Conservation (phyloP, 2,113 vertebrate species). For the Rhabdornis inornatus region DNA sequence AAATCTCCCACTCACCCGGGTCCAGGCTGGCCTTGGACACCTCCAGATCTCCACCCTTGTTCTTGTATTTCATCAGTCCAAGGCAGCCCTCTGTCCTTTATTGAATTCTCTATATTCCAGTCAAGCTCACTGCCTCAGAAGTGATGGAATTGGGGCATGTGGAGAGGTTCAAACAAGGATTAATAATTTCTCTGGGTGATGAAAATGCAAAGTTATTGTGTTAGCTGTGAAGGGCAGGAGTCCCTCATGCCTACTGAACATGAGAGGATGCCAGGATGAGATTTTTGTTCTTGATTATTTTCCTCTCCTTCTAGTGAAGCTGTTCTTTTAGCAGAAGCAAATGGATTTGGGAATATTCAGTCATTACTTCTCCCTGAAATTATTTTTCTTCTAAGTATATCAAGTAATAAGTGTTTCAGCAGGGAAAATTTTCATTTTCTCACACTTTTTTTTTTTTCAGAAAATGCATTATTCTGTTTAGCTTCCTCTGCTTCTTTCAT, state of each 20-base stretch:
- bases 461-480: background rate
- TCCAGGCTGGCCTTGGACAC: background rate
- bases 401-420: background rate
- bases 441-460: background rate
- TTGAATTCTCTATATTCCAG: background rate
- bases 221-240: background rate
- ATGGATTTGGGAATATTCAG: conserved; percentile 35
- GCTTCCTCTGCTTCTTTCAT: background rate
- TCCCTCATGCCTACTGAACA: background rate
- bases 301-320: background rate
- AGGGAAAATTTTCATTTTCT: background rate
- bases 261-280: background rate
- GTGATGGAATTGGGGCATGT: background rate
- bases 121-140: background rate
- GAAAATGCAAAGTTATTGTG: background rate
- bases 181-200: background rate
- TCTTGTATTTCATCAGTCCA: background rate
- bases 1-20: background rate
- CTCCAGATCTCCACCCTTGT: background rate
- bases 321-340: conserved; percentile 2
- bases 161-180: background rate
- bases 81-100: background rate
- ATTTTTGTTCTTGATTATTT: background rate
- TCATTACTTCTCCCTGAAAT: background rate
- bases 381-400: conserved; percentile 4